These are phyloP conservation scores for Dicaeum eximium DNA, from an alignment of 2,113 vertebrate genomes.

Conservation along the genomic window DNA sequence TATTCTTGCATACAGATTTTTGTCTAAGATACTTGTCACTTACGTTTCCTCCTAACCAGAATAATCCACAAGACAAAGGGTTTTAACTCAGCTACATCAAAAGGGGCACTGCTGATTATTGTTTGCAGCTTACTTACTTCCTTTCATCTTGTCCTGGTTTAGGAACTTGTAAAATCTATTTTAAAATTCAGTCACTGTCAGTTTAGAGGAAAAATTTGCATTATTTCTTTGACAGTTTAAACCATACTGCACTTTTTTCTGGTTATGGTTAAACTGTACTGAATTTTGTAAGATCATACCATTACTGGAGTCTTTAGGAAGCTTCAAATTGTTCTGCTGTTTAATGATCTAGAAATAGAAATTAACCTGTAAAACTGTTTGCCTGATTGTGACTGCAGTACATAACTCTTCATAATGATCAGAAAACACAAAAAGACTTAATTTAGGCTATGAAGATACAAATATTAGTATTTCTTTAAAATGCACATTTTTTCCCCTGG, in stretches of 20 bases:
- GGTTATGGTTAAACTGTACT: neutral
- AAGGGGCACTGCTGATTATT: neutral
- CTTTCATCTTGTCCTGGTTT: neutral
- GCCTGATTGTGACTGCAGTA: neutral
- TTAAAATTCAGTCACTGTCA: neutral
- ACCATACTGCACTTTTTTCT: neutral
- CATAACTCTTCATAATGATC: neutral
- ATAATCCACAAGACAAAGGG: neutral
- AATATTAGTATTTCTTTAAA: neutral
- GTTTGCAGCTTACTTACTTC: neutral
- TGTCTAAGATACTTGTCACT: neutral
- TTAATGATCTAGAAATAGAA: neutral
- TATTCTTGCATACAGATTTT: neutral
- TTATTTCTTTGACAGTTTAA: neutral
- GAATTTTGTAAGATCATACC: neutral
- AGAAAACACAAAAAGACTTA: neutral
- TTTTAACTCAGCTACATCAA: neutral
- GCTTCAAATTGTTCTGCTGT: neutral
- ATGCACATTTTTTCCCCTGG: accelerated
- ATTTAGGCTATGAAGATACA: neutral
- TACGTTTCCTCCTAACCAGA: neutral
- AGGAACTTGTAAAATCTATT: neutral
- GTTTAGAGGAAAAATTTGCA: neutral
- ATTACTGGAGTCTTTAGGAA: neutral
- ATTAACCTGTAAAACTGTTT: neutral